Evolutionary conservation across 2,113 vertebrate species (phyloP), one percentile per base, ranked within the genome.

Genomic region (Platysteira castanea): DNA sequence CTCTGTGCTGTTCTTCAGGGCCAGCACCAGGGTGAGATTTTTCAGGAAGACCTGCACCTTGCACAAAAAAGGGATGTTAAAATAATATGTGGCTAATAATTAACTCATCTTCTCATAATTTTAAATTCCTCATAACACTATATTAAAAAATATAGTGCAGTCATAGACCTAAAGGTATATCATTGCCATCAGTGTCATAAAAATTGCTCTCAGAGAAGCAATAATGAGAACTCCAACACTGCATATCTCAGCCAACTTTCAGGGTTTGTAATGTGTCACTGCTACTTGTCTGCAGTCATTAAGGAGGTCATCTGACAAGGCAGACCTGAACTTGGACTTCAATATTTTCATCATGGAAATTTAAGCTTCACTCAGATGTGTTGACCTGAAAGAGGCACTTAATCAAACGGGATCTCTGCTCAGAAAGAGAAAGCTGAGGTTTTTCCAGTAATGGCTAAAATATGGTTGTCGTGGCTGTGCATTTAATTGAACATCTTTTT

Each of bases 401-500:
- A 95, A 95, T 95, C 86, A 89, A 93, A 84, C 87, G 52, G 30
- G 33, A 93, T 63, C 35, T 84, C 76, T 42, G 67, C 71, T 93
- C 47, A 63, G 85, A 93, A 90, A 84, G 8, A 65, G 20, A 90
- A 90, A 86, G 54, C 31, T 37, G 46, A 74, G 15, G 3, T 9
- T 93, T 82, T 86, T 79, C 47, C 47, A 70, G 39, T 86, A 84
- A 78, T 75, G 56, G 35, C 41, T 97, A 74, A 92, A 95, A 78
- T 89, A 81, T 7, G 21, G 42, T 81, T 92, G 79, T 78, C 1
- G 2, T 78, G 64, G 57, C 35, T 77, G 42, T 77, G 76, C 47
- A 84, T 92, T 93, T 95, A 84, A 92, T 89, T 90, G 91, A 56
- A 84, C 86, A 87, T 95, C 79, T 92, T 76, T 90, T 95, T 87